Evolutionary conservation across 2,888 invertebrate genomes (phyloP), one percentile per base, ranked within the genome.

Genomic region (Troides aeacus): DNA sequence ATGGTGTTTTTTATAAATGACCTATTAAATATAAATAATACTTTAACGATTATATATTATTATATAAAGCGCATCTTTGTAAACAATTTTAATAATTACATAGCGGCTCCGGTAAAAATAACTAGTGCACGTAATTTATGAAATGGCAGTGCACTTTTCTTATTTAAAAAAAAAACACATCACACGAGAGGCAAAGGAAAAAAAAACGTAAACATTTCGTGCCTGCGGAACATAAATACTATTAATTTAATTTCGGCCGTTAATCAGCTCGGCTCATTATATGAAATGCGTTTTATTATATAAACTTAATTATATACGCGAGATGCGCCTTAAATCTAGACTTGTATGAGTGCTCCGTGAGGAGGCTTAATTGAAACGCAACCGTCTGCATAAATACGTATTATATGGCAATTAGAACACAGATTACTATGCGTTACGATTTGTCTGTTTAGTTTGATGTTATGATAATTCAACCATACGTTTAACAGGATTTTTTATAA

Each of bases 211-310:
- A 71, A 64, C 67, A 70, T 65, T 81, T 81, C 84, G 81, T 84
- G 84, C 76, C 76, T 56, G 66, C 57, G 57, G 77, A 72, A 80
- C 83, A 73, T 85, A 76, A 75, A 74, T 8, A 53, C n/a, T 53
- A 53, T 53, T 53, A 53, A 83, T 83, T 53, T n/a, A 53, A 83
- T 83, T 86, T 84, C 82, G 80, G 79, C 81, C 82, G 75, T 86
- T 72, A 76, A 82, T 84, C 83, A 83, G 67, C 70, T 6, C 18
- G 68, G 59, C 66, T 70, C 69, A 61, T 75, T 73, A 72, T 77
- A 76, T 12, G 6, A 64, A 53, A 39, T 46, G 39, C 18, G 75
- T 53, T 53, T 76, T 79, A 79, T 88, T 87, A 82, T 84, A 82
- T 84, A 84, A 86, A 80, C 78, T 78, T 88, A 87, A 53, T 53